Conservation (phyloP, 1,140 invertebrate species). For the Temnothorax longispinosus region DNA sequence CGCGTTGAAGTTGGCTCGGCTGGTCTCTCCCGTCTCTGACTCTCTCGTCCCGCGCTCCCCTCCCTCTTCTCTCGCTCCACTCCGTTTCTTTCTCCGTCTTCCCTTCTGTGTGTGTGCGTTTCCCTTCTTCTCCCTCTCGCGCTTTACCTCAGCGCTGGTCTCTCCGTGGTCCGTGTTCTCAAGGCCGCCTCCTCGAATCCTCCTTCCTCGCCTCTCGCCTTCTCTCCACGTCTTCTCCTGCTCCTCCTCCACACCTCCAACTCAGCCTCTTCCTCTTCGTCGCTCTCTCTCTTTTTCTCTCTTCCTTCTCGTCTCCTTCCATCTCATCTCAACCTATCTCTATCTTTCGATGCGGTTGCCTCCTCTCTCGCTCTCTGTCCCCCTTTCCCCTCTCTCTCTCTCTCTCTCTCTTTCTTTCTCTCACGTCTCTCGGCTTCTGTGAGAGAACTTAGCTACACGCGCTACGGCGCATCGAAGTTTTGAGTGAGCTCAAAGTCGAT, state of each 20-base stretch:
- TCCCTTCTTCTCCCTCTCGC: slow-evolving; percentile 57
- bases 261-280: slow-evolving; percentile 64
- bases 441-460: slow-evolving; percentile 52
- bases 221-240: slow-evolving; percentile 48
- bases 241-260: slow-evolving; percentile 57
- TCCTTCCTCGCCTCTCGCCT: slow-evolving; percentile 66
- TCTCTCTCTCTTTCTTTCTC: background rate
- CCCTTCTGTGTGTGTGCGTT: background rate
- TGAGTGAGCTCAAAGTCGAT: slow-evolving; percentile 59
- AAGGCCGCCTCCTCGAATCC: slow-evolving; percentile 84
- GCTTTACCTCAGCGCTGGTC: slow-evolving; percentile 70
- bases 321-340: slow-evolving; percentile 58
- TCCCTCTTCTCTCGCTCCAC: slow-evolving; percentile 35
- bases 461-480: slow-evolving; percentile 58
- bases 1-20: slow-evolving; percentile 82
- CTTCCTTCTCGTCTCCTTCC: slow-evolving; percentile 62
- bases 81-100: slow-evolving; percentile 58
- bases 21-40: slow-evolving; percentile 73
- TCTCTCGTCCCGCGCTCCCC: slow-evolving; percentile 14
- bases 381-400: background rate
- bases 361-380: slow-evolving; percentile 5
- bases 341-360: slow-evolving; percentile 40
- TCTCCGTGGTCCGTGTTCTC: slow-evolving; percentile 82
- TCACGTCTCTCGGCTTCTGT: slow-evolving; percentile 32
- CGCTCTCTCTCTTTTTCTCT: slow-evolving; percentile 8